Percentiles rank a stretch among this genome's conserved stretches.
Evolutionary conservation across 2,888 invertebrate species (phyloP).

Genomic region (Oithona nana): DNA sequence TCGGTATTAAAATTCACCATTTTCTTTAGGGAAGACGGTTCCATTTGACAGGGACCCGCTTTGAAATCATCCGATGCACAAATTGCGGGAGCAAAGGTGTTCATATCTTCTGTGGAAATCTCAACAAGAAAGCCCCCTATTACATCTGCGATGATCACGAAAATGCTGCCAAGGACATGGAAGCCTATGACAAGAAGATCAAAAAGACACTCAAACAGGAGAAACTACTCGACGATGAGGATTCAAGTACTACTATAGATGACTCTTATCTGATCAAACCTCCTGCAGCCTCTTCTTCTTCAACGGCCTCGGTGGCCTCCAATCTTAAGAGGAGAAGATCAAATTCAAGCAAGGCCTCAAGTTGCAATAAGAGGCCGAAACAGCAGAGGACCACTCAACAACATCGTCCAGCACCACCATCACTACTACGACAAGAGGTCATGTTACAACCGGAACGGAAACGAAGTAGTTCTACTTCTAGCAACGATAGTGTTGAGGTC

Average conservation of each 20-base stretch:
- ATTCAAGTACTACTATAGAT: neutral
- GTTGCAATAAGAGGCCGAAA: too few species aligned
- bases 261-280: neutral
- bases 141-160: neutral
- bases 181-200: neutral
- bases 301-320: too few species aligned
- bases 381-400: too few species aligned
- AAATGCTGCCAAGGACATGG: neutral
- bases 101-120: neutral
- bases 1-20: too few species aligned
- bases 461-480: too few species aligned
- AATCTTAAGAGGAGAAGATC: too few species aligned
- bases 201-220: neutral
- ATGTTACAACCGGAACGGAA: too few species aligned
- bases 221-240: neutral
- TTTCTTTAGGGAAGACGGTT: neutral
- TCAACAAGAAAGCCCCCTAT: neutral
- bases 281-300: too few species aligned
- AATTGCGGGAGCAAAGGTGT: neutral
- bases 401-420: too few species aligned
- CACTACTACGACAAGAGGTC: too few species aligned
- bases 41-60: neutral
- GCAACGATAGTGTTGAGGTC: too few species aligned
- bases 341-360: too few species aligned
- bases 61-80: neutral